A percentile compares a stretch with the other conserved stretches of the same genome.
phyloP scores from a whole-genome alignment of 2,113 vertebrate genomes.

The Oreochromis spilurus region DNA sequence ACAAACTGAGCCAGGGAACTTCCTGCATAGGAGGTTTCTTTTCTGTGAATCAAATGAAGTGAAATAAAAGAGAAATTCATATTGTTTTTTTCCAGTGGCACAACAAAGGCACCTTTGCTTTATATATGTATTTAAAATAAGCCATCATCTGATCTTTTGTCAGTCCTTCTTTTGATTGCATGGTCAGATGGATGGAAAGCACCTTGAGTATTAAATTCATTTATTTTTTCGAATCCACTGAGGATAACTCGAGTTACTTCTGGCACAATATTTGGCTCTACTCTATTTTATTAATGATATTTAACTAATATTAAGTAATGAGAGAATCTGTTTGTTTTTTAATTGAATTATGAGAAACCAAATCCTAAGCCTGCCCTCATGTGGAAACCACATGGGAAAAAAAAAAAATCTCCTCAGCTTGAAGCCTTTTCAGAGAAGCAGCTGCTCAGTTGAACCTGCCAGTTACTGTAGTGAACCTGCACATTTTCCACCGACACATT shows the following conservation, averaged over 20 bases:
- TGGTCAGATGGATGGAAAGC: background rate
- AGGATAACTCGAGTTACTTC: background rate
- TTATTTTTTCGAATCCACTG: background rate
- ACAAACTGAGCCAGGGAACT: background rate
- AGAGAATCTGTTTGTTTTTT: background rate
- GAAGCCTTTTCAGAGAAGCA: background rate
- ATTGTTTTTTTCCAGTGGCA: background rate
- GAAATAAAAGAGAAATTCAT: background rate
- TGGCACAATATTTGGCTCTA: background rate
- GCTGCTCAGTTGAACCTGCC: background rate
- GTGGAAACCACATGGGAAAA: background rate
- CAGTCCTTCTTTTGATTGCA: background rate
- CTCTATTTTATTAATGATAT: background rate
- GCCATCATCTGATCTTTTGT: background rate
- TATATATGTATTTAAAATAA: background rate
- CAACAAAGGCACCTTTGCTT: background rate
- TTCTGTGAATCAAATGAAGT: background rate
- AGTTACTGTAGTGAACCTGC: background rate
- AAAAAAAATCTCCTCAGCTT: background rate
- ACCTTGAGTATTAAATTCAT: background rate
- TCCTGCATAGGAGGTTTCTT: background rate
- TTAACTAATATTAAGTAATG: background rate
- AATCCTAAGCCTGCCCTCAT: background rate
- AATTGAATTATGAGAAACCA: background rate
- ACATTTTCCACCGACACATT: background rate